These are phyloP conservation scores for Caloenas nicobarica DNA, from an alignment of 2,113 vertebrate species.

Conservation along the genomic window DNA sequence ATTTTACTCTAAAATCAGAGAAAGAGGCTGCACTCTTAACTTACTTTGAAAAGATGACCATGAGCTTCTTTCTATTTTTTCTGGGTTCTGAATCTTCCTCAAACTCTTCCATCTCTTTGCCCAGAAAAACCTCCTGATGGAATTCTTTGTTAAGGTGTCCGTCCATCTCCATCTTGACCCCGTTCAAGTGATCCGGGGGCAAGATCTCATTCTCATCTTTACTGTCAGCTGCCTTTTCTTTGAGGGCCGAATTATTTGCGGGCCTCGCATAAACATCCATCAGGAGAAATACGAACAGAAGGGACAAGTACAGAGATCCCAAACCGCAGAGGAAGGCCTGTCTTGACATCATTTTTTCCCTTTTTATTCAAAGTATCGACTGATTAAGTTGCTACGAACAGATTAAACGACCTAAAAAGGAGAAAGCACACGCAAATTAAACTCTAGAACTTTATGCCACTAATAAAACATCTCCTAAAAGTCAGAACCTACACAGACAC, in stretches of 20 bases:
- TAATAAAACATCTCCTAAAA: neutral
- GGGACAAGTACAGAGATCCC: conserved; percentile 71
- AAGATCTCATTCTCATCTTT: conserved; percentile 91
- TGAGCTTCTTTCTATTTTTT: conserved; percentile 88
- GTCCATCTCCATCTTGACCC: conserved; percentile 91
- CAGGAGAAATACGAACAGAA: conserved; percentile 72
- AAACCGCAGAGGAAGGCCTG: conserved; percentile 63
- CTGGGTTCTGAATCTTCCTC: conserved; percentile 90
- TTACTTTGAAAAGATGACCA: conserved; percentile 92
- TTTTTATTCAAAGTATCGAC: neutral
- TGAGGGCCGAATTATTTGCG: conserved; percentile 85
- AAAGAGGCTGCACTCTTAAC: neutral
- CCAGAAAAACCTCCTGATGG: conserved; percentile 95
- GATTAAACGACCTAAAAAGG: neutral
- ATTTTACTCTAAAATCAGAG: neutral
- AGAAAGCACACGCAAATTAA: neutral
- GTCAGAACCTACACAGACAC: fast-evolving
- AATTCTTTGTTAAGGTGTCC: conserved; percentile 95
- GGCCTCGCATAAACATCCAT: conserved; percentile 81
- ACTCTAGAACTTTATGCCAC: neutral
- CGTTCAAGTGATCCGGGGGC: conserved; percentile 92
- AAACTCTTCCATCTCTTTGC: conserved; percentile 90
- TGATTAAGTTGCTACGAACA: neutral
- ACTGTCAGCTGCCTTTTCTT: conserved; percentile 72
- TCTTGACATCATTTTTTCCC: conserved; percentile 71